Conservation (phyloP, 1,140 invertebrate species). For the Bombus picipes region DNA sequence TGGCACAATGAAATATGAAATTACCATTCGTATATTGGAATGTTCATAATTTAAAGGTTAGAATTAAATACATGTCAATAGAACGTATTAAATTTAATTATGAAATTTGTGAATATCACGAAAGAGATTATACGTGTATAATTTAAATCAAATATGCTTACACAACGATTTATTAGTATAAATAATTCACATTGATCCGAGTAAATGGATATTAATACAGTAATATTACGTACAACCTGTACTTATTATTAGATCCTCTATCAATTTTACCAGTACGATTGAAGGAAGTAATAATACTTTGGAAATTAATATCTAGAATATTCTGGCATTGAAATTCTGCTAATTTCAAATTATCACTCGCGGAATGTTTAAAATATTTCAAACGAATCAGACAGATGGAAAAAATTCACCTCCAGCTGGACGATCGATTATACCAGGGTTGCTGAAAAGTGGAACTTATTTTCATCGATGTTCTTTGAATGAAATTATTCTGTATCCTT, state of each 20-base stretch:
- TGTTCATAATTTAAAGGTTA: neutral
- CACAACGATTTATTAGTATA: neutral
- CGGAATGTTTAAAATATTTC: neutral
- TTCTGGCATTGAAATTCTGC: neutral
- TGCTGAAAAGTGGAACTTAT: neutral
- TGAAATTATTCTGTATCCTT: neutral
- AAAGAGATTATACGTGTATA: neutral
- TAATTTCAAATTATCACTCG: neutral
- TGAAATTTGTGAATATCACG: neutral
- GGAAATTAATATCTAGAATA: neutral
- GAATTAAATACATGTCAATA: neutral
- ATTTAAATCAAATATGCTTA: neutral
- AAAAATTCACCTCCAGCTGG: neutral
- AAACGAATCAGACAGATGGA: neutral
- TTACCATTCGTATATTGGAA: neutral
- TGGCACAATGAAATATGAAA: neutral
- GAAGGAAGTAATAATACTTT: neutral
- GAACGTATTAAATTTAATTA: neutral
- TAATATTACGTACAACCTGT: neutral
- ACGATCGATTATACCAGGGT: neutral
- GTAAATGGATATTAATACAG: neutral
- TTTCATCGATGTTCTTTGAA: neutral
- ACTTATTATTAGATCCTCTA: neutral
- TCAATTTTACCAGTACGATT: neutral
- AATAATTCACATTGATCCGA: neutral